Conservation (phyloP, 1,140 invertebrate genomes). For the Drosophila erecta region DNA sequence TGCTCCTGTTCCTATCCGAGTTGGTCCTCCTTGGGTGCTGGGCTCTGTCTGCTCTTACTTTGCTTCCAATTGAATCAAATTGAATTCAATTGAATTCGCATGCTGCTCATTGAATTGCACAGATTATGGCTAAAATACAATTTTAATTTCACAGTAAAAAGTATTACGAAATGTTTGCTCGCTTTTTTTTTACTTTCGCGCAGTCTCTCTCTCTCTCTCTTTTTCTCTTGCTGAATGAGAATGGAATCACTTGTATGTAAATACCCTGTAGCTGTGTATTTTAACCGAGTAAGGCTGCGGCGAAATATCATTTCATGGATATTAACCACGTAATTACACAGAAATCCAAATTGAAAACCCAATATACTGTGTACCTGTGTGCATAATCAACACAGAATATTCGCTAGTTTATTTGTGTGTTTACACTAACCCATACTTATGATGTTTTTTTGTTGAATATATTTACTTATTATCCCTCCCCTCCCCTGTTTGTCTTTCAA, state of each 20-base stretch:
- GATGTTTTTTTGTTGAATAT: no score
- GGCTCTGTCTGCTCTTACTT: constrained; percentile 30
- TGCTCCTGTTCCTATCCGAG: not conserved
- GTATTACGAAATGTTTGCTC: constrained; percentile 4
- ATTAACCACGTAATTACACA: no score
- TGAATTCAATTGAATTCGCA: constrained; percentile 77
- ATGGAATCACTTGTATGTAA: no score
- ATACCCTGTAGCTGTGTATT: constrained; percentile 8
- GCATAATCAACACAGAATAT: no score
- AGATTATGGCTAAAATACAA: constrained; percentile 78
- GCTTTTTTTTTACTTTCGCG: not conserved
- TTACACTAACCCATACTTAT: no score
- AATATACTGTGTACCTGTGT: no score
- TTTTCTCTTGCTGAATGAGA: not conserved
- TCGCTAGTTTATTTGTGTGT: no score
- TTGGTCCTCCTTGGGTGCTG: not conserved
- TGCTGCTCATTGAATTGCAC: constrained; percentile 74
- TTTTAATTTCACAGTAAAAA: constrained; percentile 70
- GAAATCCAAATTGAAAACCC: no score
- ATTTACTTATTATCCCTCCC: no score
- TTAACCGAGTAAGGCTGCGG: not conserved
- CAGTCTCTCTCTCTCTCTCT: not conserved
- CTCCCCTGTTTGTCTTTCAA: no score
- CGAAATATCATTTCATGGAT: not conserved
- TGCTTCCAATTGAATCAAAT: constrained; percentile 71